phyloP scores from a whole-genome alignment of 2,888 invertebrate genomes.

The Eupeodes luniger region DNA sequence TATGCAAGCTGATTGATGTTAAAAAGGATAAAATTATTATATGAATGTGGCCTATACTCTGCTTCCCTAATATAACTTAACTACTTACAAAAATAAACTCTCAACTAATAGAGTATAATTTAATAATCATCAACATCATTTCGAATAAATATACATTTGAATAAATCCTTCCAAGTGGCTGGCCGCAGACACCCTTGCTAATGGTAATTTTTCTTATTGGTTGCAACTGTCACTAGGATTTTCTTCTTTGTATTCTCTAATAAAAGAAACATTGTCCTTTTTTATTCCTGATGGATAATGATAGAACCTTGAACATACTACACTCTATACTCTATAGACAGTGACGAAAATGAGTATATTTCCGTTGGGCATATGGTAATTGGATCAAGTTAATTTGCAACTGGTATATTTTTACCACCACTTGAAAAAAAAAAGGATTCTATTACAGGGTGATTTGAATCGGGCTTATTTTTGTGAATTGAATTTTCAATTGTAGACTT shows the following conservation, averaged over 20 bases:
- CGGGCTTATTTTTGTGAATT: background rate
- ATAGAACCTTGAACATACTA: background rate
- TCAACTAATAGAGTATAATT: slow-evolving; percentile 70
- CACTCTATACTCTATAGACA: too few relatives aligned
- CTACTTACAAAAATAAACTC: slow-evolving; percentile 10
- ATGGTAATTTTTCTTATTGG: slow-evolving; percentile 66
- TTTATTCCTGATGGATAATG: background rate
- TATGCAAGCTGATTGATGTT: slow-evolving; percentile 51
- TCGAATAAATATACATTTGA: slow-evolving; percentile 65
- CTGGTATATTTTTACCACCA: slow-evolving; percentile 46
- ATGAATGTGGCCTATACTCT: background rate
- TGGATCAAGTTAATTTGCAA: slow-evolving; percentile 74
- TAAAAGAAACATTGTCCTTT: slow-evolving; percentile 55
- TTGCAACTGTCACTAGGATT: slow-evolving; percentile 71
- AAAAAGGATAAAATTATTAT: slow-evolving; percentile 33
- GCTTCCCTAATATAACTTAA: background rate
- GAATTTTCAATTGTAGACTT: background rate
- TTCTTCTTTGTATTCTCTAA: slow-evolving; percentile 43
- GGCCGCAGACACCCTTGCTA: slow-evolving; percentile 71
- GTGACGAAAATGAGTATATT: background rate
- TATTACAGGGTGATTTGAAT: slow-evolving; percentile 39
- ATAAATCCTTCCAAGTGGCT: slow-evolving; percentile 75
- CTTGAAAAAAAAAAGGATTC: slow-evolving; percentile 11
- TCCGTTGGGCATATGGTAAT: slow-evolving; percentile 70
- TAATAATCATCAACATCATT: slow-evolving; percentile 70